Conservation (phyloP, 2,888 invertebrate species). For the Saturnia pavonia region DNA sequence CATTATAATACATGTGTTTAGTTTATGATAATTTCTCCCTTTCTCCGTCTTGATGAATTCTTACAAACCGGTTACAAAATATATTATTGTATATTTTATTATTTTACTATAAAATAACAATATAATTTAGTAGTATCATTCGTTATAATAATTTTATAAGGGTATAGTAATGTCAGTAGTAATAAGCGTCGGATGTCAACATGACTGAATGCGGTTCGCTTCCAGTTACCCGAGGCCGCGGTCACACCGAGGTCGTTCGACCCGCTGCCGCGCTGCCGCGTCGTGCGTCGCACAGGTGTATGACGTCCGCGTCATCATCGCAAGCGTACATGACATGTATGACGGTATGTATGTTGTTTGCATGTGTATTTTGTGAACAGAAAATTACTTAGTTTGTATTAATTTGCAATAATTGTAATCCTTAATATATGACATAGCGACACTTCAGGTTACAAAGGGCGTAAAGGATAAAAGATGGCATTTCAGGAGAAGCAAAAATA, state of each 20-base stretch:
- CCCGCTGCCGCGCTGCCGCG: neutral
- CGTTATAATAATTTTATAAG: neutral
- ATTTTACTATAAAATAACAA: neutral
- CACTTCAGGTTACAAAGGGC: too few relatives aligned
- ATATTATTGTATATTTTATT: neutral
- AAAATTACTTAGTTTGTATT: neutral
- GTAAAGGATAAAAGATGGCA: too few relatives aligned
- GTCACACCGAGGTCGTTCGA: neutral
- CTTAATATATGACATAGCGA: neutral
- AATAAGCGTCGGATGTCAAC: neutral
- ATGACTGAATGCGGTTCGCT: neutral
- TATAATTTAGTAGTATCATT: neutral
- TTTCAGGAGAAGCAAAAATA: too few relatives aligned
- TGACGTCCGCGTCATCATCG: neutral
- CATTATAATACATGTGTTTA: too few relatives aligned
- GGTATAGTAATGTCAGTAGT: neutral
- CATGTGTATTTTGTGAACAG: neutral
- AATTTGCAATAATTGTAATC: neutral
- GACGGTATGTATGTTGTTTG: neutral
- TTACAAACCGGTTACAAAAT: neutral
- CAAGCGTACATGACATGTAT: neutral
- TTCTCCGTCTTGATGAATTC: too few relatives aligned
- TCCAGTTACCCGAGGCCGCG: constrained; percentile 5
- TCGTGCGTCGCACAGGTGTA: neutral
- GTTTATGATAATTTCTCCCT: too few relatives aligned